Evolutionary conservation across 2,888 invertebrate species (phyloP).

Genomic region (Homarus gammarus): DNA sequence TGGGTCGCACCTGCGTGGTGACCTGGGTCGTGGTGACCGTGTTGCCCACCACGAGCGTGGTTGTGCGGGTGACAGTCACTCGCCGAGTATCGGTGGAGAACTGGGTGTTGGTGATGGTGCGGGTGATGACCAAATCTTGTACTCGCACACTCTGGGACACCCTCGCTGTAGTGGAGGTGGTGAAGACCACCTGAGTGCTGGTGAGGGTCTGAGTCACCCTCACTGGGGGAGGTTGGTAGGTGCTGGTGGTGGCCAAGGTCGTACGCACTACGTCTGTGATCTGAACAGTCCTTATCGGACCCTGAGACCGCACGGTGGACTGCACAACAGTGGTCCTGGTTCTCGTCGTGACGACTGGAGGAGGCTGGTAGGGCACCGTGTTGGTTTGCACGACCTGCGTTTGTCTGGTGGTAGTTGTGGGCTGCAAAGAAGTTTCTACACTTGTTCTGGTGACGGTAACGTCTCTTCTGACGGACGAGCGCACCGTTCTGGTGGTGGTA

Average conservation of each 20-base stretch:
- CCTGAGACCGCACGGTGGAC: conserved; percentile 1
- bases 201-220: conserved; percentile 41
- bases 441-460: conserved; percentile 5
- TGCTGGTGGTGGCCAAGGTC: conserved; percentile 25
- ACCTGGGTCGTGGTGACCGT: conserved; percentile 14
- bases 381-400: conserved; percentile 7
- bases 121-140: conserved; percentile 8
- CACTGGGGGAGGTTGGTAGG: conserved; percentile 24
- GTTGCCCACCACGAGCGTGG: conserved; percentile 17
- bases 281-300: conserved; percentile 26
- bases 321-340: background rate
- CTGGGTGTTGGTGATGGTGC: background rate
- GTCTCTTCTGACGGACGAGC: conserved; percentile 14
- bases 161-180: conserved; percentile 38
- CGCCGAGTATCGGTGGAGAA: background rate
- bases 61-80: conserved; percentile 4
- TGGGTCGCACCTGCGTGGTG: conserved; percentile 38
- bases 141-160: background rate
- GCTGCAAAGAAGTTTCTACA: conserved; percentile 5
- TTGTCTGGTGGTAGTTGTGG: conserved; percentile 23
- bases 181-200: conserved; percentile 24
- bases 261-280: conserved; percentile 3
- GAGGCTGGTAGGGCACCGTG: conserved; percentile 28
- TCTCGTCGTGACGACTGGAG: conserved; percentile 15
- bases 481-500: conserved; percentile 6